Conservation (phyloP, 1,140 invertebrate genomes). For the Diuraphis noxia region DNA sequence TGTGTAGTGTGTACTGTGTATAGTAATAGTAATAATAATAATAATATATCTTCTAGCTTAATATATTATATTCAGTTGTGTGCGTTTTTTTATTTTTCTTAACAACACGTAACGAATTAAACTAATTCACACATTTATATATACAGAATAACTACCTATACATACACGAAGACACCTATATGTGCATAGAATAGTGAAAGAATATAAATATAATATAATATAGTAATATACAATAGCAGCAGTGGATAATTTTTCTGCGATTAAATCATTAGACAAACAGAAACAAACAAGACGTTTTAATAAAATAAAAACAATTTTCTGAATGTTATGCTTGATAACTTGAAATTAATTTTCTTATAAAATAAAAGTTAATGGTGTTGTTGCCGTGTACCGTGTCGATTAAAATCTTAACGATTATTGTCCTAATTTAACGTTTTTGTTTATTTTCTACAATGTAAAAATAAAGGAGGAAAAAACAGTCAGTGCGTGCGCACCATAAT, state of each 20-base stretch:
- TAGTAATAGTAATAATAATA: background rate
- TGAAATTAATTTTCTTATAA: background rate
- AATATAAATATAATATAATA: background rate
- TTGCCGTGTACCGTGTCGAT: background rate
- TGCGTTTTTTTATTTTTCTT: background rate
- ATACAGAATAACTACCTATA: background rate
- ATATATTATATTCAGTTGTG: background rate
- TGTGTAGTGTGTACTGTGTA: background rate
- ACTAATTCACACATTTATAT: background rate
- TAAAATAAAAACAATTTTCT: background rate
- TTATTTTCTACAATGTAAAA: background rate
- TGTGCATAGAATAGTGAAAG: background rate
- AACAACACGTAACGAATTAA: slow-evolving; percentile 11
- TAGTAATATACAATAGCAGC: background rate
- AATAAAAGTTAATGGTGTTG: slow-evolving; percentile 13
- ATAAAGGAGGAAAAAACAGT: background rate
- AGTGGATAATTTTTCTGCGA: background rate
- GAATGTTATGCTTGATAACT: background rate
- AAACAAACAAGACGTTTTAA: background rate
- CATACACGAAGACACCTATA: background rate
- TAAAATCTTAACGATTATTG: slow-evolving; percentile 20
- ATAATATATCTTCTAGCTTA: background rate
- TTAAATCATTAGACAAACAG: background rate
- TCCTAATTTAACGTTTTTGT: background rate
- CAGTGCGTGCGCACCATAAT: background rate